These are phyloP conservation scores for Enchytraeus crypticus DNA, from an alignment of 2,888 invertebrate genomes.

Conservation along the genomic window DNA sequence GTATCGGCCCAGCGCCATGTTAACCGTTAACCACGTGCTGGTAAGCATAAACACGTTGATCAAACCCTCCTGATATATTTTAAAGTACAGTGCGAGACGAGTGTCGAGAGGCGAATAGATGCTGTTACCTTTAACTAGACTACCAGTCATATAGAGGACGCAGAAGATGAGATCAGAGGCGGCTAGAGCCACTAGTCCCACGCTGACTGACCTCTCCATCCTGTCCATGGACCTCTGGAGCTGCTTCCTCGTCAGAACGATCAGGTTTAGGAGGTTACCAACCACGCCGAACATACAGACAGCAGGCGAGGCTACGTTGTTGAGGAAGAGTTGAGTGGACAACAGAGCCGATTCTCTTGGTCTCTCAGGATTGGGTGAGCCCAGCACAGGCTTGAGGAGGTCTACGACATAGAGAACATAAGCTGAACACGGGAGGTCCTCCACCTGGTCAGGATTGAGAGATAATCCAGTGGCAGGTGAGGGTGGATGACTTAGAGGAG, in stretches of 20 bases:
- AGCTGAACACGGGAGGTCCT: too few relatives aligned
- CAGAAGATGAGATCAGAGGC: slow-evolving; percentile 61
- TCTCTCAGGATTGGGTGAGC: too few relatives aligned
- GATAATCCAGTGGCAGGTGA: too few relatives aligned
- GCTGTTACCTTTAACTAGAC: slow-evolving; percentile 42
- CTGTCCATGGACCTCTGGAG: slow-evolving; percentile 53
- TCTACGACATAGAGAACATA: too few relatives aligned
- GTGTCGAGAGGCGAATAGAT: slow-evolving; percentile 55
- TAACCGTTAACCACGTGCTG: slow-evolving; percentile 68
- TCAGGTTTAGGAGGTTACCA: slow-evolving; percentile 68
- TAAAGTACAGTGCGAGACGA: slow-evolving; percentile 33
- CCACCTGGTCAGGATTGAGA: too few relatives aligned
- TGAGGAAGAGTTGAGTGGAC: too few relatives aligned
- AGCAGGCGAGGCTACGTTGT: slow-evolving; percentile 57
- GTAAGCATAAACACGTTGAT: slow-evolving; percentile 54
- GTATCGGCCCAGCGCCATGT: slow-evolving; percentile 65
- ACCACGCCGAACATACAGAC: slow-evolving; percentile 66
- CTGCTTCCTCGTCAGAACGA: slow-evolving; percentile 61
- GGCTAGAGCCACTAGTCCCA: slow-evolving; percentile 66
- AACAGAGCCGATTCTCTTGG: too few relatives aligned
- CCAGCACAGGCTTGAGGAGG: too few relatives aligned
- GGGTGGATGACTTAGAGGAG: too few relatives aligned
- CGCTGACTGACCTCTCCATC: slow-evolving; percentile 70
- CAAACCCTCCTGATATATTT: slow-evolving; percentile 36
- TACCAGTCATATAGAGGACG: slow-evolving; percentile 55